Base-by-base conservation (phyloP, 2,113 vertebrate species). In the Psettodes erumei region DNA sequence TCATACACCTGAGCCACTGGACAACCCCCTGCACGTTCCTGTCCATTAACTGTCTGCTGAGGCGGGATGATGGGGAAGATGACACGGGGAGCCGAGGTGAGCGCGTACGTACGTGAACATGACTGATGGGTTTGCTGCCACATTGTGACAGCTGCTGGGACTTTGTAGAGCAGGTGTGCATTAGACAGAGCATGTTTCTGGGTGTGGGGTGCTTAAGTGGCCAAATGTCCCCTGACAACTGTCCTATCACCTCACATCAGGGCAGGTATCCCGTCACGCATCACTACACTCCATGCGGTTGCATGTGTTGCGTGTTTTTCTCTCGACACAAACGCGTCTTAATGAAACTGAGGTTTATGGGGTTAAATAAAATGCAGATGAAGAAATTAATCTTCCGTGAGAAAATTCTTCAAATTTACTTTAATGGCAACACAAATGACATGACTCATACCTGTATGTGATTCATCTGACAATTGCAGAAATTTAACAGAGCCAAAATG, bases 91-190 rank as follows among this genome's bases (percentile, higher is more conserved):
- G 63, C 28, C 8, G 37, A 43, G 71, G 25, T 0, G 53, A 38
- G 60, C 61, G 74, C 50, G 70, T n/a, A 71, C 78, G 64, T 68
- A 50, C 19, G 8, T 48, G 64, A 56, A 64, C 50, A 62, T 86
- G 82, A 82, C 71, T 73, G 88, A 92, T 83, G 61, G 71, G 30
- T 81, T 65, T 47, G 65, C 77, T 80, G 74, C 75, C 74, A 35
- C 33, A 8, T 11, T 25, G 42, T 72, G 82, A 89, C 82, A 85
- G 77, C 74, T 53, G 81, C 86, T 67, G 63, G 45, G 70, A 79
- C 64, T 77, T 40, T n/a, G 55, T 58, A n/a, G 54, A 79, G 71
- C 77, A 62, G 78, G 75, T 84, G 76, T 78, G 79, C 65, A 55
- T 72, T 77, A 66, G 81, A 86, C 81, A 72, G 68, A 77, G 67